These are phyloP conservation scores for Ptyas mucosa DNA, from an alignment of 2,113 vertebrate genomes.

Conservation along the genomic window DNA sequence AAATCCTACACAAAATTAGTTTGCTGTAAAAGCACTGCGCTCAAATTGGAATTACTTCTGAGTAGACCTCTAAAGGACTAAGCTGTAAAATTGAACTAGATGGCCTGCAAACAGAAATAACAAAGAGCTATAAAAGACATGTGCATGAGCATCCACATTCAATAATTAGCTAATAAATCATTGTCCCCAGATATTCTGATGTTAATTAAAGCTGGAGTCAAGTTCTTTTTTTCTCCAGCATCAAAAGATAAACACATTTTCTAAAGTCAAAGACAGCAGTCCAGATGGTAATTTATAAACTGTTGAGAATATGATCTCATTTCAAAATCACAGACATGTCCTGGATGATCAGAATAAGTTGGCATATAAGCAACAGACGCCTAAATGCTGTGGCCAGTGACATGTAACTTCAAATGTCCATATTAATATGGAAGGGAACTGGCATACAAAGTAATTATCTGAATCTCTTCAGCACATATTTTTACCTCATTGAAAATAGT, in stretches of 20 bases:
- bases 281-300: slow-evolving; percentile 56
- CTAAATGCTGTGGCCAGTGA: slow-evolving; percentile 11
- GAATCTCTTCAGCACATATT: slow-evolving; percentile 29
- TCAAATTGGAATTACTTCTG: neutral
- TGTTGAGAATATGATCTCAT: slow-evolving; percentile 38
- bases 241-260: slow-evolving; percentile 51
- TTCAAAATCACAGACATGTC: slow-evolving; percentile 36
- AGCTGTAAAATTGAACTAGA: slow-evolving; percentile 16
- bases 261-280: slow-evolving; percentile 9
- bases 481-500: slow-evolving; percentile 3
- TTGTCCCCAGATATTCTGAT: slow-evolving; percentile 38
- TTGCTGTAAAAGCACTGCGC: neutral
- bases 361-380: slow-evolving; percentile 19
- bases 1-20: neutral
- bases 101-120: neutral
- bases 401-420: slow-evolving; percentile 17
- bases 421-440: slow-evolving; percentile 32
- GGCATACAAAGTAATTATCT: slow-evolving; percentile 13
- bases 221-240: slow-evolving; percentile 28
- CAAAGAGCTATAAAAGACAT: slow-evolving; percentile 34
- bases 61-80: neutral
- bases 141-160: slow-evolving; percentile 32
- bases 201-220: slow-evolving; percentile 55
- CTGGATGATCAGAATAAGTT: slow-evolving; percentile 37
- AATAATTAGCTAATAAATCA: slow-evolving; percentile 55